phyloP scores from a whole-genome alignment of 1,140 invertebrate genomes.

The Camponotus floridanus region DNA sequence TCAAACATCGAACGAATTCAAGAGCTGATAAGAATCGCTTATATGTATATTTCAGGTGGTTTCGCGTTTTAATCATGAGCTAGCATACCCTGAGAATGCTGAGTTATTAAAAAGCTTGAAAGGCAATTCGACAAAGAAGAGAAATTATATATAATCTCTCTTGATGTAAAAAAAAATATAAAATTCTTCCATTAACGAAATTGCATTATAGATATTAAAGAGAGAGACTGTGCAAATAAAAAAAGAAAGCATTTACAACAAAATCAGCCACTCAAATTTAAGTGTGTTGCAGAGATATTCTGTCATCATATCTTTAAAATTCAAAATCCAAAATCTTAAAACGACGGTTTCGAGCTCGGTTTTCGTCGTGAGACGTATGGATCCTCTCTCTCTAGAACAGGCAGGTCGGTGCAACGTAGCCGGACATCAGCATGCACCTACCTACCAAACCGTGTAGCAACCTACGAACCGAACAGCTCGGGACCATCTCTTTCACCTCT shows the following conservation, averaged over 20 bases:
- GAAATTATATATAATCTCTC: not conserved
- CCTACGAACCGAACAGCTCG: constrained; percentile 72
- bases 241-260: too few species aligned
- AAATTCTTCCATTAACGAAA: not conserved
- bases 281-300: not conserved
- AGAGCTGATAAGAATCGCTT: not conserved
- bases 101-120: not conserved
- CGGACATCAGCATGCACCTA: constrained; percentile 70
- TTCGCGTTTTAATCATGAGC: not conserved
- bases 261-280: not conserved
- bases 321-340: not conserved
- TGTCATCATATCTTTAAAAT: too few species aligned
- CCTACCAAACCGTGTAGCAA: constrained; percentile 71
- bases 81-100: not conserved
- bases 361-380: constrained; percentile 65
- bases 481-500: constrained; percentile 80
- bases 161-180: not conserved
- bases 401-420: constrained; percentile 58
- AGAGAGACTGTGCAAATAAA: not conserved
- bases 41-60: not conserved
- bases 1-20: not conserved
- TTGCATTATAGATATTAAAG: not conserved
- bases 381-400: constrained; percentile 72
- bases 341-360: not conserved
- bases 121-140: not conserved